Conservation (phyloP, 1,140 invertebrate species). For the Tetramorium parvispinum region DNA sequence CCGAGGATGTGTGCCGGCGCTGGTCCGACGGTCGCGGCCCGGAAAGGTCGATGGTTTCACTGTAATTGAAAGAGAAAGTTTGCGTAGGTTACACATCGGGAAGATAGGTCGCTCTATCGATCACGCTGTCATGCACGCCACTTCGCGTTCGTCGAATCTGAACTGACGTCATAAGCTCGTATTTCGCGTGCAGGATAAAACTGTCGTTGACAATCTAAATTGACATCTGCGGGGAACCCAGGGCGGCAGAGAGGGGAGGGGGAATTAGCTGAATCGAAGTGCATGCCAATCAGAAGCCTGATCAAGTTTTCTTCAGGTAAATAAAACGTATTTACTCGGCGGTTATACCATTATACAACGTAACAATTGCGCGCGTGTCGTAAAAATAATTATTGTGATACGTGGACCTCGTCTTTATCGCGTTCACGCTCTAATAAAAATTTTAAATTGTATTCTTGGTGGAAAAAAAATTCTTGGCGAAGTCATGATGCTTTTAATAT, state of each 20-base stretch:
- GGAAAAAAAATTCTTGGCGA: neutral
- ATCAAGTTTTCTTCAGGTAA: neutral
- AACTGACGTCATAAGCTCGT: constrained; percentile 34
- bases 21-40: neutral
- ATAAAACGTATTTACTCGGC: neutral
- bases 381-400: neutral
- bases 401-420: neutral
- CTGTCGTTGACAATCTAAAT: constrained; percentile 33
- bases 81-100: constrained; percentile 20
- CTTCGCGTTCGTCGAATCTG: constrained; percentile 24
- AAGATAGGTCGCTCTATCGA: constrained; percentile 57
- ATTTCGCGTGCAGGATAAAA: constrained; percentile 32
- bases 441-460: neutral
- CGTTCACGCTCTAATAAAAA: neutral
- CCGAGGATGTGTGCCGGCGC: neutral
- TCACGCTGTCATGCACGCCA: constrained; percentile 37
- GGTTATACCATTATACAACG: neutral
- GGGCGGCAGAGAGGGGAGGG: neutral
- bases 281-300: neutral
- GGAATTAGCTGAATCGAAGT: neutral
- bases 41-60: constrained; percentile 23
- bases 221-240: neutral
- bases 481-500: constrained; percentile 2
- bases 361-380: neutral
- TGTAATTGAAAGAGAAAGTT: constrained; percentile 46